Evolutionary conservation across 1,140 invertebrate genomes (phyloP).

Genomic region (Anastrepha ludens): DNA sequence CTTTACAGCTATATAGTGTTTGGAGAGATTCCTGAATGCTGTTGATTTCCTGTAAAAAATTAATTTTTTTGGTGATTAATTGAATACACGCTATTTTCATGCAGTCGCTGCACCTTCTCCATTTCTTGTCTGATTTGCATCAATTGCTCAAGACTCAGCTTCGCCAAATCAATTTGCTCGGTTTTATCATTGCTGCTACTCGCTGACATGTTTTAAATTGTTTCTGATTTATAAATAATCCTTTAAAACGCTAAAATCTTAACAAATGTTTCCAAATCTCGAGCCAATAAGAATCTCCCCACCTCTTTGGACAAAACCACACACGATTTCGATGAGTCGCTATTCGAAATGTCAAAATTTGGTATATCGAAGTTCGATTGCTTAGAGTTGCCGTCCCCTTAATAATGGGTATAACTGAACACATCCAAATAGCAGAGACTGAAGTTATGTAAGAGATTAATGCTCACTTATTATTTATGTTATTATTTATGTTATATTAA

Average conservation of each 20-base stretch:
- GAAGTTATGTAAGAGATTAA: too few relatives aligned
- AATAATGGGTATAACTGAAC: too few relatives aligned
- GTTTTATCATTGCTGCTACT: slow-evolving; percentile 73
- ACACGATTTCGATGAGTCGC: background rate
- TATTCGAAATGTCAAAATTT: slow-evolving; percentile 1
- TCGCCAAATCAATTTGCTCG: slow-evolving; percentile 85
- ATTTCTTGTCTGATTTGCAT: slow-evolving; percentile 89
- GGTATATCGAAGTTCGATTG: background rate
- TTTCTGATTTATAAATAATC: slow-evolving; percentile 58
- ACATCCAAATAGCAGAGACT: too few relatives aligned
- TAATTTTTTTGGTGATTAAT: slow-evolving; percentile 4
- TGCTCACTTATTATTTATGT: too few relatives aligned
- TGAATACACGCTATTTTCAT: background rate
- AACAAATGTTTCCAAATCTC: slow-evolving; percentile 55
- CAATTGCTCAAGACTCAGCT: slow-evolving; percentile 86
- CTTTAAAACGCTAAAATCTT: slow-evolving; percentile 53
- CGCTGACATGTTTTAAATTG: slow-evolving; percentile 62
- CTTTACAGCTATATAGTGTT: slow-evolving; percentile 91
- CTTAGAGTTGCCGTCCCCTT: background rate
- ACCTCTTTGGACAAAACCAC: background rate
- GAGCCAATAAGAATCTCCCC: slow-evolving; percentile 9
- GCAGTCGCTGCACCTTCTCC: slow-evolving; percentile 80
- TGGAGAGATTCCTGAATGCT: slow-evolving; percentile 92
- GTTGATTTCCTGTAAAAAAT: slow-evolving; percentile 82
- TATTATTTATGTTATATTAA: too few relatives aligned